Evolutionary conservation across 53 echinoderm and acorn worm genomes (phyloP).

Genomic region (Astropecten irregularis): DNA sequence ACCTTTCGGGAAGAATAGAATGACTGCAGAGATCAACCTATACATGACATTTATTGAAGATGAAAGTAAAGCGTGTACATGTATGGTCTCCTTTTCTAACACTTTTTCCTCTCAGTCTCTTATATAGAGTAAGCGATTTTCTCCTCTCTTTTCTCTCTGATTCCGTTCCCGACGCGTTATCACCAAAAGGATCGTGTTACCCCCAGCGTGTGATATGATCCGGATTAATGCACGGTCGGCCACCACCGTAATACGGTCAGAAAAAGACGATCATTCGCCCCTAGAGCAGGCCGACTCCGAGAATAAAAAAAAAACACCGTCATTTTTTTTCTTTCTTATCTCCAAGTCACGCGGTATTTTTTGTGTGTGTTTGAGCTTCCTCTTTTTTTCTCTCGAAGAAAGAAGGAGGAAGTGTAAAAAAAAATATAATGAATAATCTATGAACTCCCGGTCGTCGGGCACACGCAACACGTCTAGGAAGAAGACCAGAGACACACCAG

Average conservation of each 20-base stretch:
- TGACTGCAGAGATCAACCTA: too few relatives aligned
- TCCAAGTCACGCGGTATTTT: conserved; percentile 4
- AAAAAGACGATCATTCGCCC: conserved; percentile 33
- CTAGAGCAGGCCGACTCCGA: conserved; percentile 8
- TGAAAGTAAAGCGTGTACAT: too few relatives aligned
- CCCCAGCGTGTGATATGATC: conserved; percentile 17
- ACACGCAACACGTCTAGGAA: not conserved
- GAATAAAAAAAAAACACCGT: too few relatives aligned
- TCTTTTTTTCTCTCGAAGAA: too few relatives aligned
- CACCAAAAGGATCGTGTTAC: conserved; percentile 6
- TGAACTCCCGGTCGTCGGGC: not conserved
- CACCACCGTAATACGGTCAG: not conserved
- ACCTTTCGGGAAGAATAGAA: too few relatives aligned
- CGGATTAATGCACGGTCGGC: not conserved
- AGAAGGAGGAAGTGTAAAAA: too few relatives aligned
- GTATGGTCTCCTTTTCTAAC: too few relatives aligned
- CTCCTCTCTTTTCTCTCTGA: not conserved
- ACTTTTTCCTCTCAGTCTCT: too few relatives aligned
- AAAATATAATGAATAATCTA: too few relatives aligned
- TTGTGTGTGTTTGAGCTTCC: not conserved
- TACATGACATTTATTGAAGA: too few relatives aligned
- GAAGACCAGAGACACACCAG: too few relatives aligned
- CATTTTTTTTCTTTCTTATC: not conserved
- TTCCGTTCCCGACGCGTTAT: not conserved
- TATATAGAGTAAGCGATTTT: too few relatives aligned